phyloP scores from a whole-genome alignment of 2,113 vertebrate genomes.

The Piprites chloris region DNA sequence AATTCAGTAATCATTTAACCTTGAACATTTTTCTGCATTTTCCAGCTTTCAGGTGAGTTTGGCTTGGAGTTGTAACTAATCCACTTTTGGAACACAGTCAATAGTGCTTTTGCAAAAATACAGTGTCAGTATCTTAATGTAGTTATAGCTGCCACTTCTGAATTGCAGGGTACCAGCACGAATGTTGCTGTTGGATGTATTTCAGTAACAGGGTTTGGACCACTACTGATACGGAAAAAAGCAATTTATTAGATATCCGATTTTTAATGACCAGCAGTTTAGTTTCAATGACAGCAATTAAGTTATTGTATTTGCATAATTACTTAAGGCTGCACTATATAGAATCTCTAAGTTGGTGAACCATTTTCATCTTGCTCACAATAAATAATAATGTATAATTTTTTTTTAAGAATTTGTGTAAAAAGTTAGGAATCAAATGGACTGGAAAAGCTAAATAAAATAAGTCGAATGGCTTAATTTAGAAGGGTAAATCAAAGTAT shows the following conservation, averaged over 20 bases:
- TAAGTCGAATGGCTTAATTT: not conserved
- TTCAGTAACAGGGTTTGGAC: not conserved
- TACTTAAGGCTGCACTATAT: not conserved
- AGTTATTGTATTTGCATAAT: not conserved
- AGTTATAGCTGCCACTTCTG: not conserved
- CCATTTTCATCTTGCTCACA: not conserved
- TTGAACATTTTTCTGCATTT: not conserved
- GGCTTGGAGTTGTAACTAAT: not conserved
- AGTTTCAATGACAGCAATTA: not conserved
- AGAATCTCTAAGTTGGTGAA: not conserved
- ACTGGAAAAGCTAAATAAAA: not conserved
- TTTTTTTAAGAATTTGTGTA: not conserved
- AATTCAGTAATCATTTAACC: not conserved
- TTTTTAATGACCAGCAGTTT: not conserved
- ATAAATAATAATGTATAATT: not conserved
- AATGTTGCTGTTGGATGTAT: not conserved
- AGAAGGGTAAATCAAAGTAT: not conserved
- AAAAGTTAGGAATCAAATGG: not conserved
- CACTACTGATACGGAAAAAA: not conserved
- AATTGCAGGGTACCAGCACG: not conserved
- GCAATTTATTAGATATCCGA: not conserved
- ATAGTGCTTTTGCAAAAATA: not conserved
- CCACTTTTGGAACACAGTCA: not conserved
- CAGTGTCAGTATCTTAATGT: not conserved
- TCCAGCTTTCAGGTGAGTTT: not conserved